Base-by-base conservation (phyloP, 2,888 invertebrate species). In the Napeogenes sylphis region DNA sequence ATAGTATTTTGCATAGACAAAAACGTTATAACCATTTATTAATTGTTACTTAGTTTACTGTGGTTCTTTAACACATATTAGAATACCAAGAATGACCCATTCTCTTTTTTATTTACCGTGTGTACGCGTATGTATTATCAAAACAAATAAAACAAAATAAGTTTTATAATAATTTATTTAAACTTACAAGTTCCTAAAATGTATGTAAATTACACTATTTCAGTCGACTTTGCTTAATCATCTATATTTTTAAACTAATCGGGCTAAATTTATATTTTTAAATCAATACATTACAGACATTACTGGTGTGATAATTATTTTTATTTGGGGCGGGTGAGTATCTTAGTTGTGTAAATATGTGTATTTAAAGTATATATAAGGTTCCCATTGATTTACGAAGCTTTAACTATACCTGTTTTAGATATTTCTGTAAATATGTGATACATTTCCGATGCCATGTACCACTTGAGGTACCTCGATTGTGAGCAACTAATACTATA, bases 381-480 rank as follows among this genome's bases (percentile, higher is more conserved):
- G 69, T 62, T 51, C 69, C 67, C 70, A 68, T 73, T 75, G 71
- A 74, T 76, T 75, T 69, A 74, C 77, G 76, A 78, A 86, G 86
- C 85, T 87, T 87, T 86, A 88, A 87, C 70, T 72, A 82, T 78
- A 78, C 72, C 75, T 80, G 72, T 80, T 74, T 76, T 74, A 75
- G 73, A 74, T 70, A 77, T 74, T 68, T 67, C 74, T 87, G 85
- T 87, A 84, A 80, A 85, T 85, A 81, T 82, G 81, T 84, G 80
- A 81, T 82, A 81, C 75, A 77, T 76, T 83, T 79, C 82, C 75
- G 84, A 80, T 87, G 88, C 88, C 87, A 88, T 88, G 78, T 80
- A 74, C 66, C 70, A 59, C 64, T 66, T 21, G 21, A 21, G 63
- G 63, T 69, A 68, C 63, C 61, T 62, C 45, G 14, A 46, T 46